Conservation (phyloP, 2,797 vertebrate genomes). For the Melanotaenia trifasciata region DNA sequence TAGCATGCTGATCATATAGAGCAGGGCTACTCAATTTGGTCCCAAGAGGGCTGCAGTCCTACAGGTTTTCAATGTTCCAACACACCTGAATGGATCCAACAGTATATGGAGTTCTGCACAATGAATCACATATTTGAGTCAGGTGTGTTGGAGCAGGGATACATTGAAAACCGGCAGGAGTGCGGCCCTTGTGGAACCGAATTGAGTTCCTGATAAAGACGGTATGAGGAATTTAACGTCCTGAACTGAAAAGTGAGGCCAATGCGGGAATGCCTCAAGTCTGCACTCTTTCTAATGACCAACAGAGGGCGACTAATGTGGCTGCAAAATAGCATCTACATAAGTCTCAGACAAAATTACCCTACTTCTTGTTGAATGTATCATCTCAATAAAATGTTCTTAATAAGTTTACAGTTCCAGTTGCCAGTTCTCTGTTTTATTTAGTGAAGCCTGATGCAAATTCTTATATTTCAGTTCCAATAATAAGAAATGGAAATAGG, state of each 20-base stretch:
- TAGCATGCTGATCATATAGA: no score
- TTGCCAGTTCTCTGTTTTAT: neutral
- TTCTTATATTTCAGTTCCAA: neutral
- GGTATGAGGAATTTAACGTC: neutral
- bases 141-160: no score
- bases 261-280: neutral
- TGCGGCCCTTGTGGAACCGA: no score
- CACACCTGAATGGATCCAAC: no score
- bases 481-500: neutral
- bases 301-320: neutral
- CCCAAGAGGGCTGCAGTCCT: no score
- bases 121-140: no score
- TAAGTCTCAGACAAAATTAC: neutral
- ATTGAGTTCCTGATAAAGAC: no score
- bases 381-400: neutral
- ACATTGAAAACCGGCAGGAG: no score
- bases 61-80: no score
- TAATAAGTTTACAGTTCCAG: neutral
- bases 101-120: no score
- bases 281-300: neutral
- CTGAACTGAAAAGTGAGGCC: neutral
- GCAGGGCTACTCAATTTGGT: no score
- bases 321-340: neutral
- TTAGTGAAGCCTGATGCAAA: neutral
- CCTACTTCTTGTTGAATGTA: neutral